These are phyloP conservation scores for Platycercus adscitus DNA, from an alignment of 2,113 vertebrate genomes.

Conservation along the genomic window DNA sequence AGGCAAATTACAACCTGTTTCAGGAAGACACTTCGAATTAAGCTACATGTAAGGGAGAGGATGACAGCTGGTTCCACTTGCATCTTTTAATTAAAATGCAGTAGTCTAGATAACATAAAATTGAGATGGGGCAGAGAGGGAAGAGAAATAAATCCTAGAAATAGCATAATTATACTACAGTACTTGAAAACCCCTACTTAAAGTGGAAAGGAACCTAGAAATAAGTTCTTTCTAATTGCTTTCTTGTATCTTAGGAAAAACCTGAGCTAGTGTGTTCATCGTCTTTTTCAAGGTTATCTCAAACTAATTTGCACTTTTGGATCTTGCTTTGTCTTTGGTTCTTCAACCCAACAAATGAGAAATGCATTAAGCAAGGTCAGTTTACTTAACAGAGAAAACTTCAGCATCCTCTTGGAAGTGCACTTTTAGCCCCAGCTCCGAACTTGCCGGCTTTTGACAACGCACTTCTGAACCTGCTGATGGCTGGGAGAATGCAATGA, in stretches of 20 bases:
- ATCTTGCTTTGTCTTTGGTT: neutral
- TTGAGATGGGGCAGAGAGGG: neutral
- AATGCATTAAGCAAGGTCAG: neutral
- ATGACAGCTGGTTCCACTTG: neutral
- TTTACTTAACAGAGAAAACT: neutral
- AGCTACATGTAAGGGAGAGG: neutral
- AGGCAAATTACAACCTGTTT: neutral
- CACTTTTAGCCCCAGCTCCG: neutral
- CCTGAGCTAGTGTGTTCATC: neutral
- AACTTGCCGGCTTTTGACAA: rapidly evolving
- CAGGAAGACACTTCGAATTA: neutral
- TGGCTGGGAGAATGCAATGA: neutral
- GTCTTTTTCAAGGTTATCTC: neutral
- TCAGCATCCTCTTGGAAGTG: neutral
- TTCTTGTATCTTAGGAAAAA: neutral
- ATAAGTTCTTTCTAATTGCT: neutral
- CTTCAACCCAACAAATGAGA: neutral
- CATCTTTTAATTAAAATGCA: slow-evolving; percentile 27
- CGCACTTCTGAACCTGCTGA: neutral
- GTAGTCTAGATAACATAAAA: neutral
- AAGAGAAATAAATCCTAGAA: slow-evolving; percentile 9
- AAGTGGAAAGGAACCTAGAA: neutral
- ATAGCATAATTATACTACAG: neutral
- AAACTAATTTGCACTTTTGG: neutral
- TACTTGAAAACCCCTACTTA: neutral